Evolutionary conservation across 2,113 vertebrate genomes (phyloP).

Genomic region (Stictonetta naevosa): DNA sequence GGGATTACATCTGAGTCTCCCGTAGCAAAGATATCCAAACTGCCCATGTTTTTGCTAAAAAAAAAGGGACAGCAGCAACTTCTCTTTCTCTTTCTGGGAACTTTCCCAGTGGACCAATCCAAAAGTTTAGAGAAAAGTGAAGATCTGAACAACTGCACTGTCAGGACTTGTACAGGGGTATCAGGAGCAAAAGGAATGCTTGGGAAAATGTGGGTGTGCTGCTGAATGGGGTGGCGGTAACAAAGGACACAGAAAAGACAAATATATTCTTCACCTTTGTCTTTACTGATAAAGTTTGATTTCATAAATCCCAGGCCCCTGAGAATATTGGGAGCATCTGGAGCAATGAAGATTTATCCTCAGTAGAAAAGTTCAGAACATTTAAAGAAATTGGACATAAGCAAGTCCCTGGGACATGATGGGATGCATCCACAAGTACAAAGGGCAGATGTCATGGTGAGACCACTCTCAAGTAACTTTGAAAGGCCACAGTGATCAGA

Average conservation of each 20-base stretch:
- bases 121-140: neutral
- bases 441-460: neutral
- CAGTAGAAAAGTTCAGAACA: neutral
- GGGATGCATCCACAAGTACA: neutral
- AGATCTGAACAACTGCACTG: neutral
- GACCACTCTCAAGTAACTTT: neutral
- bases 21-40: neutral
- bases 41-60: neutral
- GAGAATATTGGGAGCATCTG: neutral
- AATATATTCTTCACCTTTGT: neutral
- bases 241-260: neutral
- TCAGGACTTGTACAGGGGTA: neutral
- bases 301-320: neutral
- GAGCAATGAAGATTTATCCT: neutral
- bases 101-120: neutral
- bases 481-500: neutral
- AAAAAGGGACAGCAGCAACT: neutral
- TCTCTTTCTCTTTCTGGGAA: neutral
- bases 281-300: neutral
- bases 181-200: neutral
- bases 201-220: neutral
- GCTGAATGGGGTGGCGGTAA: neutral
- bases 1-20: neutral
- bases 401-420: fast-evolving
- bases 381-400: neutral